Percentiles rank a stretch among this genome's conserved stretches.
Evolutionary conservation across 2,888 invertebrate species (phyloP).

Genomic region (Dasypogon diadema): DNA sequence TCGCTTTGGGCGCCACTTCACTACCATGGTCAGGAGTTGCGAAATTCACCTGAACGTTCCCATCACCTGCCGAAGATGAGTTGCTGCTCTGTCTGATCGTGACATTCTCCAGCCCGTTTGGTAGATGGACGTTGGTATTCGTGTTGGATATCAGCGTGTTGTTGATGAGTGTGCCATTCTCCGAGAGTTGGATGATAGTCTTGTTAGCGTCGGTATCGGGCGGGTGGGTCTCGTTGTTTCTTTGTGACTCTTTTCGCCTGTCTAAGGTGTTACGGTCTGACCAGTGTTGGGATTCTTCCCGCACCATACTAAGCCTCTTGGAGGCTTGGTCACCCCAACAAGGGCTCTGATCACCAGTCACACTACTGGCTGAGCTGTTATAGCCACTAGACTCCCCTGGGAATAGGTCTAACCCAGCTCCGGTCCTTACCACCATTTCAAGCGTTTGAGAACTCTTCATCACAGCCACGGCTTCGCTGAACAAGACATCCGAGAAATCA

Average conservation of each 20-base stretch:
- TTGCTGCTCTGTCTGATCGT: constrained; percentile 46
- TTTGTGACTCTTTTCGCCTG: constrained; percentile 69
- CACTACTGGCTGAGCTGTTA: constrained; percentile 86
- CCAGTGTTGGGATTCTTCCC: constrained; percentile 71
- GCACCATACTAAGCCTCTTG: constrained; percentile 79
- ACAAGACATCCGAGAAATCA: constrained; percentile 81
- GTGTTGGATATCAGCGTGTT: constrained; percentile 69
- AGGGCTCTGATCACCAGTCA: constrained; percentile 80
- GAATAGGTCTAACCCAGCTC: constrained; percentile 82
- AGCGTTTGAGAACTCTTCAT: constrained; percentile 84
- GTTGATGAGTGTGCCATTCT: constrained; percentile 79
- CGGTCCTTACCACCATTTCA: constrained; percentile 81
- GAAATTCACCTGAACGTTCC: constrained; percentile 12
- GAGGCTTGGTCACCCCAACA: constrained; percentile 75
- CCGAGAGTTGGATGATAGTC: constrained; percentile 80
- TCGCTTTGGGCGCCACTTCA: background rate
- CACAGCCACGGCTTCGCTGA: constrained; percentile 85
- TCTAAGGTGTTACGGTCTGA: constrained; percentile 57
- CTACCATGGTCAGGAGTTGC: constrained; percentile 17
- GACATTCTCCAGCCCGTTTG: constrained; percentile 50
- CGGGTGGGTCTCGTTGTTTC: constrained; percentile 64
- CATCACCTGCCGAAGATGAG: constrained; percentile 18
- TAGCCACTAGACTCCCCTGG: constrained; percentile 87
- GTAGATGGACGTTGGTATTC: constrained; percentile 23
- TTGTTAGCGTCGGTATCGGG: constrained; percentile 71